A percentile compares a stretch with the other conserved stretches of the same genome.
Conservation (phyloP, 2,113 vertebrate species). For the Neomonachus schauinslandi region DNA sequence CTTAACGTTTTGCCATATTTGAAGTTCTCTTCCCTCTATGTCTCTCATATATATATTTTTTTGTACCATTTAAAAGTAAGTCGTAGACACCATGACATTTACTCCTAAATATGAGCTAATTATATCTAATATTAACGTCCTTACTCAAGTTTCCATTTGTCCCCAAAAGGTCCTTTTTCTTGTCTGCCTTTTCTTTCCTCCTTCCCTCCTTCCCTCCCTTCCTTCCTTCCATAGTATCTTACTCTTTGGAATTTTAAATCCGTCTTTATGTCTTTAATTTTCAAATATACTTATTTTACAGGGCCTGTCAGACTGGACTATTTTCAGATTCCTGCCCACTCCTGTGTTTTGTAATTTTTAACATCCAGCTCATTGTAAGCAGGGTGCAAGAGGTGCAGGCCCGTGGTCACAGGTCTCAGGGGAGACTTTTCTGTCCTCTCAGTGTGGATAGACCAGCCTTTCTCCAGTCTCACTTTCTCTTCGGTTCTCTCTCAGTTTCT, state of each 20-base stretch:
- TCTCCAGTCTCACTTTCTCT: background rate
- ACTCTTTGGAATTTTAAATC: background rate
- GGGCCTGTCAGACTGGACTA: background rate
- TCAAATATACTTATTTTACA: background rate
- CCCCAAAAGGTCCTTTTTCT: constrained; percentile 4
- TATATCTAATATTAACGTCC: background rate
- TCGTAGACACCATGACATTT: background rate
- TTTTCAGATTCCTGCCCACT: background rate
- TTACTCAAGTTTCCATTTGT: background rate
- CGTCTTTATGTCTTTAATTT: background rate
- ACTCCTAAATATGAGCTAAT: background rate
- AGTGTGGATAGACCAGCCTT: background rate
- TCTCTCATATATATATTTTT: background rate
- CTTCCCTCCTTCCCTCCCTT: background rate
- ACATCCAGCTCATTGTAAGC: background rate
- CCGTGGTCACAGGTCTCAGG: background rate
- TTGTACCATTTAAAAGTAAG: background rate
- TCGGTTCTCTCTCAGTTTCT: constrained; percentile 25
- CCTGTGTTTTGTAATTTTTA: background rate
- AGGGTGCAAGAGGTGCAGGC: background rate
- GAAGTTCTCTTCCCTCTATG: background rate
- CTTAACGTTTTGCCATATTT: background rate
- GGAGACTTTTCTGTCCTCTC: background rate
- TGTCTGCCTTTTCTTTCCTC: background rate
- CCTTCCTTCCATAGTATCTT: background rate